Evolutionary conservation across 2,888 invertebrate genomes (phyloP).

Genomic region (Eulithis prunata): DNA sequence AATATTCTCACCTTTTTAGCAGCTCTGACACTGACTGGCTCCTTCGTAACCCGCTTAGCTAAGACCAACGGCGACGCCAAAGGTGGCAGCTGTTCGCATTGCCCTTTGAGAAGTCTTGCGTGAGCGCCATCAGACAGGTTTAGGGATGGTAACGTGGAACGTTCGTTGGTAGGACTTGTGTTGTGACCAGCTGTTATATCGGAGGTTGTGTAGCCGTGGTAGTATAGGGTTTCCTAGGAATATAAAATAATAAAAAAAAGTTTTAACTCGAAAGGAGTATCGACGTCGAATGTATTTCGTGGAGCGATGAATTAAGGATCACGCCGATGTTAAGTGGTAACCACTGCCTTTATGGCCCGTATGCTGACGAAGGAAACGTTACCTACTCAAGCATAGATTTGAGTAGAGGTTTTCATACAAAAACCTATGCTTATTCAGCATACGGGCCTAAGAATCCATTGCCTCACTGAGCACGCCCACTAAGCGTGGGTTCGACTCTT

Average conservation of each 20-base stretch:
- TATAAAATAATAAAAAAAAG: neutral
- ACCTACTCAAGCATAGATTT: no score
- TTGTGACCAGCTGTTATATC: conserved; percentile 70
- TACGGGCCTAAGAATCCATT: no score
- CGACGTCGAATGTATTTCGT: no score
- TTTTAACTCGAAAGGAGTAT: neutral
- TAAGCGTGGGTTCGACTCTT: no score
- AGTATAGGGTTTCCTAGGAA: conserved; percentile 77
- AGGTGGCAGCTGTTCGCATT: conserved; percentile 75
- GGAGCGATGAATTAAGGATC: no score
- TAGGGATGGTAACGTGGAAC: conserved; percentile 71
- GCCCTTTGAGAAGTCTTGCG: conserved; percentile 65
- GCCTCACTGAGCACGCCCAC: no score
- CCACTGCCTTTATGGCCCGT: no score
- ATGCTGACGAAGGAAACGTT: no score
- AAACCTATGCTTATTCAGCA: no score
- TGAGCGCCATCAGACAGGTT: conserved; percentile 70
- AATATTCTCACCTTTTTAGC: conserved; percentile 33
- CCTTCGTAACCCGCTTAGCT: conserved; percentile 63
- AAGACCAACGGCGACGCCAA: conserved; percentile 75
- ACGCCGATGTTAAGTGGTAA: no score
- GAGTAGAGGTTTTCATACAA: no score
- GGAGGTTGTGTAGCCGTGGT: conserved; percentile 76
- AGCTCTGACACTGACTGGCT: conserved; percentile 58
- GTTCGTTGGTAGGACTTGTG: conserved; percentile 69